A percentile compares a stretch with the other conserved stretches of the same genome.
These are phyloP conservation scores for Brachyhypopomus gauderio DNA, from an alignment of 2,113 vertebrate genomes.

Conservation along the genomic window DNA sequence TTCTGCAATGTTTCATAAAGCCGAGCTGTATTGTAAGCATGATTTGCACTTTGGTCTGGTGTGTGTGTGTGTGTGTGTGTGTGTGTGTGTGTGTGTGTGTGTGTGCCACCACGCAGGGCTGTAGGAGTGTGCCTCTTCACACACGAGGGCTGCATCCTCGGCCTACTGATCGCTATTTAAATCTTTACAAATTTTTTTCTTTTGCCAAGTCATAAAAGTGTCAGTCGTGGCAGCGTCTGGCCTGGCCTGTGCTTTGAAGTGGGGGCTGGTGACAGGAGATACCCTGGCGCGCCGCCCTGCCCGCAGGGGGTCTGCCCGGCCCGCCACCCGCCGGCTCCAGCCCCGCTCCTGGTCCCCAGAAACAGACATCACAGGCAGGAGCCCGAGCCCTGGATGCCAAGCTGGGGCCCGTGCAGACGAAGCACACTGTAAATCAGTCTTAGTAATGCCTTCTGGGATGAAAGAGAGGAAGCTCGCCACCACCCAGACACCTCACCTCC, in stretches of 20 bases:
- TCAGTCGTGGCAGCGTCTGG: conserved; percentile 21
- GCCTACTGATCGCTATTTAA: conserved; percentile 35
- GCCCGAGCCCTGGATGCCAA: conserved; percentile 22
- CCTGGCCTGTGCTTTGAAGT: conserved; percentile 46
- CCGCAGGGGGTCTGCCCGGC: conserved; percentile 35
- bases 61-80: conserved; percentile 30
- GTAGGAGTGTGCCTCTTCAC: conserved; percentile 35
- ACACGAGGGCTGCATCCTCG: conserved; percentile 46
- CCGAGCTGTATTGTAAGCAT: not conserved
- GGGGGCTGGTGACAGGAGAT: conserved; percentile 36
- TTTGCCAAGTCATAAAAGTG: conserved; percentile 56
- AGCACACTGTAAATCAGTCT: conserved; percentile 51
- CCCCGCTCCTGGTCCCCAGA: conserved; percentile 27
- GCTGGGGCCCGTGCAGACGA: conserved; percentile 29
- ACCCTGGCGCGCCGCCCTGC: conserved; percentile 20
- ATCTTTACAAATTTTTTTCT: conserved; percentile 26
- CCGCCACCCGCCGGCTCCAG: conserved; percentile 7
- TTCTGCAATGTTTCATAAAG: not conserved
- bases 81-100: conserved; percentile 21
- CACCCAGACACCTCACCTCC: conserved; percentile 7
- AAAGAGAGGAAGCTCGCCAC: conserved; percentile 29
- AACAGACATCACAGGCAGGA: conserved; percentile 56
- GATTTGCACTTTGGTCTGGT: conserved; percentile 4
- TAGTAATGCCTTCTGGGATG: conserved; percentile 21
- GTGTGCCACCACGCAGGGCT: conserved; percentile 31